Conservation (phyloP, 2,113 vertebrate species). For the Elephas maximus region DNA sequence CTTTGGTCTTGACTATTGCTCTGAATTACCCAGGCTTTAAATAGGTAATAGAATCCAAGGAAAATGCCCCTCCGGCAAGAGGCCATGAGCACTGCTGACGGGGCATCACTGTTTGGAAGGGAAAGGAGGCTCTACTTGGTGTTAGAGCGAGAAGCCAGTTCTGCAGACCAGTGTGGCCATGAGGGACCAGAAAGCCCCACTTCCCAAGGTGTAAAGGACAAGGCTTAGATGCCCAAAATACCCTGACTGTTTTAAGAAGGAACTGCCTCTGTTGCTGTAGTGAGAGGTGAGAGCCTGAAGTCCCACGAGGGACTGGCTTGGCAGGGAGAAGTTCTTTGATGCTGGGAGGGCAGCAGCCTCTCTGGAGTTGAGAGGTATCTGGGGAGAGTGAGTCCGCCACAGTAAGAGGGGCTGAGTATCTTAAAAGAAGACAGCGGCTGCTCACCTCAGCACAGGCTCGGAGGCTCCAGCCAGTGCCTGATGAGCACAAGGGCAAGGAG, state of each 20-base stretch:
- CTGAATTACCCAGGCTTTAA: background rate
- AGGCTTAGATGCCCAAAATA: background rate
- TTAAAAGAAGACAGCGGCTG: background rate
- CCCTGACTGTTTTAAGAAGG: background rate
- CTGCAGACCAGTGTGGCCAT: background rate
- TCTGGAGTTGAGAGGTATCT: background rate
- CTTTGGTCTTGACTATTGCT: background rate
- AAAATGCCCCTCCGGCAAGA: background rate
- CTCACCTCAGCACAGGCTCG: background rate
- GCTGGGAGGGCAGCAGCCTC: background rate
- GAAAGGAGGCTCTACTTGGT: background rate
- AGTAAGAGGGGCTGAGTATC: background rate
- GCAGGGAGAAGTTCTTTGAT: background rate
- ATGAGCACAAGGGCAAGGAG: background rate
- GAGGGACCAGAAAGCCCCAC: background rate
- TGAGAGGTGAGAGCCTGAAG: background rate
- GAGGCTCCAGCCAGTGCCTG: background rate
- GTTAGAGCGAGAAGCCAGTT: background rate
- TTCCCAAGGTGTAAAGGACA: background rate
- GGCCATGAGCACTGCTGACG: background rate
- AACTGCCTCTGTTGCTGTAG: background rate
- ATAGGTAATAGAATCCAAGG: background rate
- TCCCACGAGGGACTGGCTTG: background rate
- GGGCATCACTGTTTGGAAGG: background rate
- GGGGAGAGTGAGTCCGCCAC: background rate